These are phyloP conservation scores for Holcopasites calliopsidis DNA, from an alignment of 1,140 invertebrate species.

Conservation along the genomic window DNA sequence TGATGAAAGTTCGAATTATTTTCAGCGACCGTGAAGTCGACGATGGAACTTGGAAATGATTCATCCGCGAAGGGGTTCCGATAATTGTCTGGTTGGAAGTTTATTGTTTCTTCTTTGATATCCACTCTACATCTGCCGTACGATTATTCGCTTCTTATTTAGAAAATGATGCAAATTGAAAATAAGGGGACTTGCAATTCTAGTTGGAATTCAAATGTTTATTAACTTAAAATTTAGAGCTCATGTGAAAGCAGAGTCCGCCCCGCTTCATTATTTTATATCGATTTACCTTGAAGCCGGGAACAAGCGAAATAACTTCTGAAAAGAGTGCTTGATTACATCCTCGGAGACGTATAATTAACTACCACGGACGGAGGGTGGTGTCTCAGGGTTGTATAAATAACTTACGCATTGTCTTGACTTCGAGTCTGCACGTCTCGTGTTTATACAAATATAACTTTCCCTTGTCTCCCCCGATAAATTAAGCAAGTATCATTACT, in stretches of 20 bases:
- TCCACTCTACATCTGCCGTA: background rate
- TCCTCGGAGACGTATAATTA: conserved; percentile 62
- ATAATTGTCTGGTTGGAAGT: conserved; percentile 21
- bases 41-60: conserved; percentile 1
- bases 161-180: background rate
- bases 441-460: conserved; percentile 31
- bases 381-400: conserved; percentile 54
- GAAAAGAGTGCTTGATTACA: conserved; percentile 56
- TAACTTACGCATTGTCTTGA: conserved; percentile 56
- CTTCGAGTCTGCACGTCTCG: conserved; percentile 33
- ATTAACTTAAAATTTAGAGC: too few species aligned
- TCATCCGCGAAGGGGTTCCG: conserved; percentile 7
- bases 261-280: conserved; percentile 15
- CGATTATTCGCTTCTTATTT: background rate
- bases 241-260: conserved; percentile 64
- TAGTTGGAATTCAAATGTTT: too few species aligned
- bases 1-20: conserved; percentile 26
- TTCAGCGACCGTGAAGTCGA: background rate
- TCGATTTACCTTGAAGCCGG: conserved; percentile 6
- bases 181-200: background rate
- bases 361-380: conserved; percentile 45
- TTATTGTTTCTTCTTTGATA: conserved; percentile 19
- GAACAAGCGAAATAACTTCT: conserved; percentile 42
- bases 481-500: too few species aligned
- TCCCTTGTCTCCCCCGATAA: conserved; percentile 2